Conservation (phyloP, 2,113 vertebrate genomes). For the Bubalus kerabau region DNA sequence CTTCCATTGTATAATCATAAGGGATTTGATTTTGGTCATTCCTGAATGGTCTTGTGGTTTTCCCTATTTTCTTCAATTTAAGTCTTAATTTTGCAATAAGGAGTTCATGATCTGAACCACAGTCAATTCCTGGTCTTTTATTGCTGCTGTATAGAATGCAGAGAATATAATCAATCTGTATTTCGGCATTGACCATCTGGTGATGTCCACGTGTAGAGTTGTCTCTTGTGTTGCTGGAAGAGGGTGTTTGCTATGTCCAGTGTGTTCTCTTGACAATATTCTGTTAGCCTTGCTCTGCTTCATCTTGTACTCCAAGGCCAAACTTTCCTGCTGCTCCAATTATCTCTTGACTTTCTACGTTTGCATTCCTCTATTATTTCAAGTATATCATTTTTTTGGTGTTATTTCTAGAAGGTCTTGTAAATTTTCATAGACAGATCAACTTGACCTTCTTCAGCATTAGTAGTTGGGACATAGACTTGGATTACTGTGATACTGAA, state of each 20-base stretch:
- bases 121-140: neutral
- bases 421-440: neutral
- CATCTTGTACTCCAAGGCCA: neutral
- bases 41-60: neutral
- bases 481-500: neutral
- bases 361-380: neutral
- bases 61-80: neutral
- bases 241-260: neutral
- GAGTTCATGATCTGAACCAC: neutral
- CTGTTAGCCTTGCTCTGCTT: neutral
- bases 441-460: neutral
- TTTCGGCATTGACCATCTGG: neutral
- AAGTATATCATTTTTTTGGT: neutral
- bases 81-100: neutral
- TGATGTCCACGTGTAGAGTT: neutral
- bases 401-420: neutral
- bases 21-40: neutral
- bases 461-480: neutral
- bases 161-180: neutral
- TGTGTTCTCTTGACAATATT: accelerated
- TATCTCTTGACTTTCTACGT: neutral
- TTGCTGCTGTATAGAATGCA: neutral
- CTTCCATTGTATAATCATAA: neutral
- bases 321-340: neutral
- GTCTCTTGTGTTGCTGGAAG: neutral